Base-by-base conservation (phyloP, 2,888 invertebrate species). In the Anaspis maculata region DNA sequence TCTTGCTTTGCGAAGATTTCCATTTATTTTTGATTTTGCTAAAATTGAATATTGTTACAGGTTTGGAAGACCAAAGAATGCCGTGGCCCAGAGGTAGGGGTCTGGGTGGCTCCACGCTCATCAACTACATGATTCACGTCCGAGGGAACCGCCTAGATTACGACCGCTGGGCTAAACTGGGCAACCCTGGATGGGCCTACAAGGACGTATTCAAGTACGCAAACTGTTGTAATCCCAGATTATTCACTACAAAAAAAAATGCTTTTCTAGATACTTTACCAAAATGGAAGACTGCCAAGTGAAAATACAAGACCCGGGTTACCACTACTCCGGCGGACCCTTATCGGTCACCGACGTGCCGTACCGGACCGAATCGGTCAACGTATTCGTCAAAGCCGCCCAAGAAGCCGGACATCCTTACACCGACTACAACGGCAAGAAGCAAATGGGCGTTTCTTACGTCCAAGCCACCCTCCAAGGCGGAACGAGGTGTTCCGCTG, bases 361-460 rank as follows among this genome's bases (percentile, higher is more conserved):
- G 0, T 57, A 44, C 32, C 59, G 71, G 15, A 67, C 73, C 1
- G 64, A 66, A 3, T 49, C 73, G 13, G 69, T 66, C 0, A 59
- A 68, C 4, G 70, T 75, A 0, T 81, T 76, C 54, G 57, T 81
- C 1, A 65, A 72, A 41, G 78, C 79, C 2, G 79, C 77, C 2
- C 68, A 71, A 52, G 68, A 79, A 53, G 69, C 78, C 19, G 84
- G 84, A 1, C 75, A 79, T 55, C 68, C 70, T 10, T 74, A 76
- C 26, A 68, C 78, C 7, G 86, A 87, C 55, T 81, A 83, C 55
- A 83, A 82, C 50, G 73, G 72, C 0, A 71, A 73, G 15, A 62
- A 73, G 3, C 72, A 74, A 48, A 52, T 78, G 44, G 83, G 83
- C 3, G 81, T 61, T 2, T 61, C 62, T 1, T 74, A 71, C 47